A percentile compares a stretch with the other conserved stretches of the same genome.
Conservation (phyloP, 2,113 vertebrate genomes). For the Muscicapa adusta region DNA sequence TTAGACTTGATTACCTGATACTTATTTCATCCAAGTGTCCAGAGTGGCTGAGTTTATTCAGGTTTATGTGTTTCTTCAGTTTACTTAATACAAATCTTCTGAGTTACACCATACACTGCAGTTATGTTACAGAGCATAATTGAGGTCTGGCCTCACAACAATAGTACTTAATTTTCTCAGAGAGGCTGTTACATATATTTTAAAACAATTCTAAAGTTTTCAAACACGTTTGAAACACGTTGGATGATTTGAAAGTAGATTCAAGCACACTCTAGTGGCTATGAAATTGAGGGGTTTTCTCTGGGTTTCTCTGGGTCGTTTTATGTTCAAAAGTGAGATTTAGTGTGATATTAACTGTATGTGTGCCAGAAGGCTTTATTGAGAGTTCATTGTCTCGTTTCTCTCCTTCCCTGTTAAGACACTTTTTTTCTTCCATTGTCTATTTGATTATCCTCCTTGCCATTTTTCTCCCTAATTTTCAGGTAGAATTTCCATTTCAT, state of each 20-base stretch:
- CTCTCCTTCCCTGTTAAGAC: not conserved
- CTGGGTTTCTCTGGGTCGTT: not conserved
- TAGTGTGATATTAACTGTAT: not conserved
- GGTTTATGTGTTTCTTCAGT: not conserved
- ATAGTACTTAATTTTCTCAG: not conserved
- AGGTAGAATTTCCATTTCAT: constrained; percentile 16
- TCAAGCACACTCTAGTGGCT: not conserved
- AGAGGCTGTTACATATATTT: not conserved
- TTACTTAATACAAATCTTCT: not conserved
- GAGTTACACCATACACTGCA: not conserved
- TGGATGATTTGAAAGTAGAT: not conserved
- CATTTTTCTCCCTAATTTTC: constrained; percentile 30
- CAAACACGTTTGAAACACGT: not conserved
- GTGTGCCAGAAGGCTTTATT: not conserved
- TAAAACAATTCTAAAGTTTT: not conserved
- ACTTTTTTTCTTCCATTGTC: not conserved
- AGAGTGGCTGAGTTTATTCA: not conserved
- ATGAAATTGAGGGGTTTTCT: not conserved
- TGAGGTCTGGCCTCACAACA: not conserved
- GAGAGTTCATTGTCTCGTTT: not conserved
- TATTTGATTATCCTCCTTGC: constrained; percentile 1
- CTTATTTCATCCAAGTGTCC: not conserved
- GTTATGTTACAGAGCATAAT: not conserved
- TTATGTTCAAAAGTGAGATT: not conserved
- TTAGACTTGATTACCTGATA: not conserved